These are phyloP conservation scores for Drosophila affinis DNA, from an alignment of 2,888 invertebrate genomes.

Conservation along the genomic window DNA sequence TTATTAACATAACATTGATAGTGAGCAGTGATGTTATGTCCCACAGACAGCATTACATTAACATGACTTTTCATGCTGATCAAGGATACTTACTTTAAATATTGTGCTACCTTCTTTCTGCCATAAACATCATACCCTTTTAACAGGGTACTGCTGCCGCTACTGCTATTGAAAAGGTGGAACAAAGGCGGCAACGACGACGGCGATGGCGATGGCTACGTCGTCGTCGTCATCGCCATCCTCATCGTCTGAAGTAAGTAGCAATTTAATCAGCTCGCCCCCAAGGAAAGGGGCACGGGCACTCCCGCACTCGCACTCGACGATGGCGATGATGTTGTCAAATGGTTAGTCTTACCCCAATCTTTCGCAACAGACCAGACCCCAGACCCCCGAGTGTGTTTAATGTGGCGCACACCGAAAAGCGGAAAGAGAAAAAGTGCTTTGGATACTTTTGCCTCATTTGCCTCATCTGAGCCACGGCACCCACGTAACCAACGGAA, in stretches of 20 bases:
- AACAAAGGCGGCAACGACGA: constrained; percentile 56
- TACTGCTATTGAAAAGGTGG: constrained; percentile 47
- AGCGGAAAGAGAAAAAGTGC: constrained; percentile 50
- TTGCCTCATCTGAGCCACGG: constrained; percentile 13
- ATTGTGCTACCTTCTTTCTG: too few relatives aligned
- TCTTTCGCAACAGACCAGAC: neutral
- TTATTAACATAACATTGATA: too few relatives aligned
- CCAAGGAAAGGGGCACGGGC: constrained; percentile 9
- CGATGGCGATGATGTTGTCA: constrained; percentile 66
- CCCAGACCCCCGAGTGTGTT: constrained; percentile 44
- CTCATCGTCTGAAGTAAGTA: constrained; percentile 49
- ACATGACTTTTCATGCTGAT: too few relatives aligned
- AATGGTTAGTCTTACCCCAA: constrained; percentile 55
- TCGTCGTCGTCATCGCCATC: constrained; percentile 33
- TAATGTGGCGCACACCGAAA: constrained; percentile 68
- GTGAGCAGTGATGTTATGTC: too few relatives aligned
- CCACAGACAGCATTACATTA: too few relatives aligned
- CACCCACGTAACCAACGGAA: constrained; percentile 51
- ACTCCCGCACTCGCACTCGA: too few relatives aligned
- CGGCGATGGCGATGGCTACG: neutral
- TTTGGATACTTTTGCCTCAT: constrained; percentile 63
- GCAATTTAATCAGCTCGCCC: constrained; percentile 70
- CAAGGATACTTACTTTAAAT: too few relatives aligned
- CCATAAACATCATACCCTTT: neutral
- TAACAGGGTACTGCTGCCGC: constrained; percentile 11